Evolutionary conservation across 2,888 invertebrate species (phyloP).

Genomic region (Spialia ferax): DNA sequence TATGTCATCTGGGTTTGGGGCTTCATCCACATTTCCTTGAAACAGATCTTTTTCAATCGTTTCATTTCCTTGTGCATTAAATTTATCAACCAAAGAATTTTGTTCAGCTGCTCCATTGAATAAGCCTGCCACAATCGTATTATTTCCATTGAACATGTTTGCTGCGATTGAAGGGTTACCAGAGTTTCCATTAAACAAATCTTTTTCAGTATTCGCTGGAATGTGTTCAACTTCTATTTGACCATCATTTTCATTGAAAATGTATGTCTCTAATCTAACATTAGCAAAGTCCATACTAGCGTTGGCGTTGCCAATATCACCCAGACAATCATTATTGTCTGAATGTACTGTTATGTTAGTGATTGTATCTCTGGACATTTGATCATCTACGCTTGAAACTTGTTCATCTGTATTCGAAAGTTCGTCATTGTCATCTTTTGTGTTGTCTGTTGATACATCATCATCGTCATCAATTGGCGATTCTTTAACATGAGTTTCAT

Average conservation of each 20-base stretch:
- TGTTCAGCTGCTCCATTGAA: conserved; percentile 2
- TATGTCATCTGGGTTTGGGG: conserved; percentile 38
- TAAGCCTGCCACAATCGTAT: background rate
- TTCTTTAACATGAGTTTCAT: conserved; percentile 35
- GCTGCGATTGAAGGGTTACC: conserved; percentile 5
- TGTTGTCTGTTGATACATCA: conserved; percentile 41
- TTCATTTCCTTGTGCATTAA: background rate
- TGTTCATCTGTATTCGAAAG: conserved; percentile 25
- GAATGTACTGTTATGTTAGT: conserved; percentile 13
- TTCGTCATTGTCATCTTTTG: conserved; percentile 23
- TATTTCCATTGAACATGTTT: conserved; percentile 11
- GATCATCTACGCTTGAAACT: conserved; percentile 12
- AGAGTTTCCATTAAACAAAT: conserved; percentile 27
- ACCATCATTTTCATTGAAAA: conserved; percentile 25
- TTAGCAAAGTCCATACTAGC: conserved; percentile 38
- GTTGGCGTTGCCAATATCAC: conserved; percentile 31
- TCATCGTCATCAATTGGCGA: conserved; percentile 53
- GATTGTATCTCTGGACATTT: conserved; percentile 9
- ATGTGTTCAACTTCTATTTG: conserved; percentile 10
- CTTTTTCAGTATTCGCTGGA: conserved; percentile 26
- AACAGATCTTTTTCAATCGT: conserved; percentile 7
- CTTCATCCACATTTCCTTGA: conserved; percentile 41
- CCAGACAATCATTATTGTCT: conserved; percentile 20
- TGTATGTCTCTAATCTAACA: conserved; percentile 31
- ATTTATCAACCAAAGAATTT: conserved; percentile 15